A percentile compares a stretch with the other conserved stretches of the same genome.
Evolutionary conservation across 2,797 vertebrate species (phyloP).

Genomic region (Heliangelus exortis): DNA sequence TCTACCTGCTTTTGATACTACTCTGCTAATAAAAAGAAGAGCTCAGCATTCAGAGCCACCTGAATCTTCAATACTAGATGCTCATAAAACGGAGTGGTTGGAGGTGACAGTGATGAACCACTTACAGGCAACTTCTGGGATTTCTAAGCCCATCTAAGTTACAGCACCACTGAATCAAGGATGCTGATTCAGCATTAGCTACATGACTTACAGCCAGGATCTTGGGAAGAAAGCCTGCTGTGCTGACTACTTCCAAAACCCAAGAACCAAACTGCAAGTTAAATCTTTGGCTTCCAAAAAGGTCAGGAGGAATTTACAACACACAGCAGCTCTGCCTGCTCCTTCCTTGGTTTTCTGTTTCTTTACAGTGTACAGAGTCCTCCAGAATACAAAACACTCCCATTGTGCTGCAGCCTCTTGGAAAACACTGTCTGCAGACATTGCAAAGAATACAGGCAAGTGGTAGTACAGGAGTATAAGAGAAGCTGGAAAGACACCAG

Average conservation of each 20-base stretch:
- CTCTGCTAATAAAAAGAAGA: not conserved
- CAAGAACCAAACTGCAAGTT: not conserved
- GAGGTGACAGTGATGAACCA: not conserved
- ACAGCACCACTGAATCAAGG: not conserved
- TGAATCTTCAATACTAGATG: not conserved
- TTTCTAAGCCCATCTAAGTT: not conserved
- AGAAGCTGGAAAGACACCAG: not conserved
- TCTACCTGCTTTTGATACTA: not conserved
- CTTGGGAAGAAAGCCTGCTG: not conserved
- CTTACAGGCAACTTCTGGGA: not conserved
- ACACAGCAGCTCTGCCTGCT: constrained; percentile 45
- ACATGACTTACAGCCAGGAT: not conserved
- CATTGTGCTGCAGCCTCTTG: not conserved
- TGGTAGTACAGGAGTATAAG: constrained; percentile 19
- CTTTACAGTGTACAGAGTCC: constrained; percentile 16
- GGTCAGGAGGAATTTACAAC: constrained; percentile 65
- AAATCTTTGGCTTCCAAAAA: constrained; percentile 50
- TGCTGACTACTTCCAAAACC: constrained; percentile 13
- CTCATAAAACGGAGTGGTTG: rapidly evolving
- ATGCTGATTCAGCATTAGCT: not conserved
- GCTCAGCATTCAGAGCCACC: not conserved
- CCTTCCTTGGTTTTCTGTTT: constrained; percentile 47
- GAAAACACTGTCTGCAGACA: not conserved
- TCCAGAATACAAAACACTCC: constrained; percentile 25
- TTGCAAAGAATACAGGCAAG: constrained; percentile 32